These are phyloP conservation scores for Hanleya hanleyi DNA, from an alignment of 2,888 invertebrate genomes.

Conservation along the genomic window DNA sequence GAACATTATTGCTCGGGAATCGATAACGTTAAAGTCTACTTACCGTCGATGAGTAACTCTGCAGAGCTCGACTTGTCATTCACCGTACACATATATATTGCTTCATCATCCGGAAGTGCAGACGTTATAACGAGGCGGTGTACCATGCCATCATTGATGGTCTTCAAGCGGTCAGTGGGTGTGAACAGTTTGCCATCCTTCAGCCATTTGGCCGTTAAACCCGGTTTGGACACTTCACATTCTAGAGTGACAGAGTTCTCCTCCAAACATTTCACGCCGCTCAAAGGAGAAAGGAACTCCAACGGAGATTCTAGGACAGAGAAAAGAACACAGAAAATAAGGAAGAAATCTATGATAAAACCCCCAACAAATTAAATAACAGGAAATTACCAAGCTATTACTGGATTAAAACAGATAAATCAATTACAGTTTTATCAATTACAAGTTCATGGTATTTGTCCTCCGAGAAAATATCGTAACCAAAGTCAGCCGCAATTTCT, in stretches of 20 bases:
- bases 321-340: too few species aligned
- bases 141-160: slow-evolving; percentile 81
- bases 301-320: slow-evolving; percentile 51
- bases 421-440: slow-evolving; percentile 73
- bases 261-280: slow-evolving; percentile 56
- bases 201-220: slow-evolving; percentile 63
- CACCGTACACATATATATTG: slow-evolving; percentile 86
- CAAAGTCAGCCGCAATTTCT: slow-evolving; percentile 32
- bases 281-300: slow-evolving; percentile 58
- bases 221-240: slow-evolving; percentile 65
- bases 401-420: too few species aligned
- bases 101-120: slow-evolving; percentile 75
- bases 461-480: slow-evolving; percentile 30
- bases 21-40: too few species aligned
- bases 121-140: slow-evolving; percentile 61
- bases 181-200: slow-evolving; percentile 82
- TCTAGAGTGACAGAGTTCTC: slow-evolving; percentile 61
- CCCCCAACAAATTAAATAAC: too few species aligned
- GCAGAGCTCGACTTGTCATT: slow-evolving; percentile 82
- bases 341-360: too few species aligned
- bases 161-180: slow-evolving; percentile 85
- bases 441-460: slow-evolving; percentile 73
- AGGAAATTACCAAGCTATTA: too few species aligned
- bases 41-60: slow-evolving; percentile 83
- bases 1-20: too few species aligned